Evolutionary conservation across 2,113 vertebrate genomes (phyloP).

Genomic region (Microcebus lehilahytsara): DNA sequence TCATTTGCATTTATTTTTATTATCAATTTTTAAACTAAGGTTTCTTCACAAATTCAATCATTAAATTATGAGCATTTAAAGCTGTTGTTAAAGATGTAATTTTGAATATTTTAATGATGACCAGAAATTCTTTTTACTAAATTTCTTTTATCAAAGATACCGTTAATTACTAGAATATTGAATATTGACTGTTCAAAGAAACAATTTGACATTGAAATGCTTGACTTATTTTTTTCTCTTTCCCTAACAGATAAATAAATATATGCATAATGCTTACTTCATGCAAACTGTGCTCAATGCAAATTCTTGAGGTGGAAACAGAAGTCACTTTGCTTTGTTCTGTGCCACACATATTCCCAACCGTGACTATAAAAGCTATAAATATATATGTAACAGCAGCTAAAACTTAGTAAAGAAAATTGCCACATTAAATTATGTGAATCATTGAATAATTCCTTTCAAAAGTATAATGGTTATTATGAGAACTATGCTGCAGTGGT

Average conservation of each 20-base stretch:
- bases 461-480: background rate
- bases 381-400: background rate
- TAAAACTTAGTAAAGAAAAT: background rate
- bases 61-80: background rate
- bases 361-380: background rate
- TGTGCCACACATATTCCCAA: background rate
- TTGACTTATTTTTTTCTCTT: background rate
- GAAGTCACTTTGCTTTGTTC: background rate
- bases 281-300: slow-evolving; percentile 6
- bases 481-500: background rate
- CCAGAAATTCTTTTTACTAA: background rate
- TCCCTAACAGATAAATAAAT: background rate
- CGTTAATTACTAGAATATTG: background rate
- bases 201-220: background rate
- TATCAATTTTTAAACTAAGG: background rate
- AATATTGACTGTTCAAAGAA: background rate
- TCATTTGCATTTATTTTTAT: background rate
- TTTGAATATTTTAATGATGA: background rate
- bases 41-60: background rate
- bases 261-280: background rate
- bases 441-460: background rate
- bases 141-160: background rate
- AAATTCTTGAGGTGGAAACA: slow-evolving; percentile 8
- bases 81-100: background rate
- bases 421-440: background rate